Evolutionary conservation across 2,797 vertebrate species (phyloP).

Genomic region (Pithecia hirsuta): DNA sequence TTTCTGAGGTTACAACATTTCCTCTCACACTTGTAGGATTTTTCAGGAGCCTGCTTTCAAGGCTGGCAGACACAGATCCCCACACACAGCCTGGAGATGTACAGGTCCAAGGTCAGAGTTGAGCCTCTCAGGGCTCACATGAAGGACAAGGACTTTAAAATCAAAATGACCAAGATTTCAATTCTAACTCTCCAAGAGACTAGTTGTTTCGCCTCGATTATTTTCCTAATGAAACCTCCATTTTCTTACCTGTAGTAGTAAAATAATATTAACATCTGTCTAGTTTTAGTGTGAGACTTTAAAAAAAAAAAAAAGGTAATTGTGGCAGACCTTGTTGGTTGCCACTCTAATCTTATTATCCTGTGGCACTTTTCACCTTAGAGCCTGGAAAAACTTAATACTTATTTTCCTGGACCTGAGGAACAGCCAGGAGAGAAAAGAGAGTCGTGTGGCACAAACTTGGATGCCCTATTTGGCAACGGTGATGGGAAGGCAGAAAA

Average conservation of each 20-base stretch:
- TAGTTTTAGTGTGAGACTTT: neutral
- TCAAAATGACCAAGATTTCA: neutral
- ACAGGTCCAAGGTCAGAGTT: neutral
- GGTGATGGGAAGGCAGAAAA: neutral
- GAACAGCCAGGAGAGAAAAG: neutral
- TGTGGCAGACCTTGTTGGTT: neutral
- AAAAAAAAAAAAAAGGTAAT: neutral
- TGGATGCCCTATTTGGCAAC: neutral
- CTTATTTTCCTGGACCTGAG: neutral
- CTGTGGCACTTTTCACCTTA: neutral
- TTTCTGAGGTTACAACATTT: conserved; percentile 29
- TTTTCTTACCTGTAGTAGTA: neutral
- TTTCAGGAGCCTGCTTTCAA: neutral
- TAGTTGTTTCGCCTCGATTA: neutral
- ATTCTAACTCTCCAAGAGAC: neutral
- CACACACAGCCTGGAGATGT: neutral
- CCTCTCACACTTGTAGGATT: neutral
- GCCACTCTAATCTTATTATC: neutral
- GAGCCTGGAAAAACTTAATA: neutral
- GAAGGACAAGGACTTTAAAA: neutral
- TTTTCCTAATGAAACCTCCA: neutral
- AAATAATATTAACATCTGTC: neutral
- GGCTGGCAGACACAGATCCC: neutral
- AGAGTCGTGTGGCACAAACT: neutral
- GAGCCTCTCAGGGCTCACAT: neutral